Conservation (phyloP, 2,113 vertebrate genomes). For the Elaphurus davidianus region DNA sequence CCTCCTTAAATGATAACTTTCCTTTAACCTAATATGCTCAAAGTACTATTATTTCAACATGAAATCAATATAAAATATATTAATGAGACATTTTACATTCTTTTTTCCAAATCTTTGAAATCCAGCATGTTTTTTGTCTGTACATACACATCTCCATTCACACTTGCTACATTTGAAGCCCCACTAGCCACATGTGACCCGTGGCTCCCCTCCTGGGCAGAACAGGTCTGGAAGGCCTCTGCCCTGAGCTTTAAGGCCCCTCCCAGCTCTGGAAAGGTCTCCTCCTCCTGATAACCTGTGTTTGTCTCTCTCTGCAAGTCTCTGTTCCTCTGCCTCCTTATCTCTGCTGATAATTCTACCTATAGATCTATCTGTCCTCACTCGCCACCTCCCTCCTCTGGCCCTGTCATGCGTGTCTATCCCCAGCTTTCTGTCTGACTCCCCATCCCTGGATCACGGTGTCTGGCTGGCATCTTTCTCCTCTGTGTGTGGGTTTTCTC, state of each 20-base stretch:
- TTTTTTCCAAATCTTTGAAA: not conserved
- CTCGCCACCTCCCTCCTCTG: not conserved
- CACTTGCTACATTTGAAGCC: not conserved
- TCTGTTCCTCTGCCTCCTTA: not conserved
- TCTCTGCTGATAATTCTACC: not conserved
- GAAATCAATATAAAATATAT: not conserved
- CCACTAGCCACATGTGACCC: not conserved
- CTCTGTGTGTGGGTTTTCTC: not conserved
- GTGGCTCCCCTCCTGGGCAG: not conserved
- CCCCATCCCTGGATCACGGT: not conserved
- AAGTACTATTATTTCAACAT: conserved; percentile 20
- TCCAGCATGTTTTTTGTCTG: not conserved
- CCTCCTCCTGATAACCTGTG: not conserved
- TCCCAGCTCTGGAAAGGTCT: not conserved
- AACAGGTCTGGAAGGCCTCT: not conserved
- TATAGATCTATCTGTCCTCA: not conserved
- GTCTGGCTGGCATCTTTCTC: not conserved
- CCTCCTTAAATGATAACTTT: not conserved
- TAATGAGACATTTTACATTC: not conserved
- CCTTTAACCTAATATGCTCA: conserved; percentile 2
- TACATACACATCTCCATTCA: not conserved
- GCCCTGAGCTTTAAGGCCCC: not conserved
- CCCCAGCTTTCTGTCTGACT: not conserved
- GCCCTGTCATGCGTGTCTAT: not conserved
- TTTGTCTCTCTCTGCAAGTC: not conserved